Evolutionary conservation across 2,113 vertebrate species (phyloP), one percentile per base, ranked within the genome.

Genomic region (Crotalus tigris): DNA sequence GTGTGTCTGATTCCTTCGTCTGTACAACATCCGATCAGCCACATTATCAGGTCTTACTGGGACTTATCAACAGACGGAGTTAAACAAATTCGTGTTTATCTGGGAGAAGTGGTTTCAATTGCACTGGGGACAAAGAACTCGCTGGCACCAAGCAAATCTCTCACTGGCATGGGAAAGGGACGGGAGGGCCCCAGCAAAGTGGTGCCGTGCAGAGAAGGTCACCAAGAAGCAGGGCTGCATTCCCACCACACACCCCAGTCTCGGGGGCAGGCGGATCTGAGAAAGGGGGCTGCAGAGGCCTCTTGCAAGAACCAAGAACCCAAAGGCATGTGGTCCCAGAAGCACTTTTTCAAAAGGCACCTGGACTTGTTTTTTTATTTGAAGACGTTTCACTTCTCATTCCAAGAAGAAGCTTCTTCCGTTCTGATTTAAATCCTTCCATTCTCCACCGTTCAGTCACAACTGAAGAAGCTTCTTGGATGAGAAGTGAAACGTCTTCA

Each of bases 1-100:
- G 98, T 97, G 96, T 97, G 98, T 99, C 98, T 98, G 98, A 97
- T 98, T 98, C 98, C 98, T 97, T 96, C 93, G 97, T 97, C 98
- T 98, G 96, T 97, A 98, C 97, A 97, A 97, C 97, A 97, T 98
- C 98, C 97, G 97, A 98, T 97, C 97, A 97, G 98, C 97, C 96
- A 75, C 97, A 98, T 98, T 98, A 99, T 99, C 98, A 98, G 97
- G 95, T 97, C 95, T 98, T 97, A 90, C 98, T 98, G 98, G 97
- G 98, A 97, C 98, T 97, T 97, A 96, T 95, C 97, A 97, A 97
- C 98, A 98, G 98, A 97, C 98, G 94, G 75, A 95, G 97, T 97
- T 98, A 98, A 98, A 98, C 98, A 98, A 98, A 98, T 97, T 96
- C 88, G 58, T 98, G 98, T 98, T 98, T 98, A 98, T 99, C 98